phyloP scores from a whole-genome alignment of 64 coral and sea anemone species.

The Pocillopora verrucosa region DNA sequence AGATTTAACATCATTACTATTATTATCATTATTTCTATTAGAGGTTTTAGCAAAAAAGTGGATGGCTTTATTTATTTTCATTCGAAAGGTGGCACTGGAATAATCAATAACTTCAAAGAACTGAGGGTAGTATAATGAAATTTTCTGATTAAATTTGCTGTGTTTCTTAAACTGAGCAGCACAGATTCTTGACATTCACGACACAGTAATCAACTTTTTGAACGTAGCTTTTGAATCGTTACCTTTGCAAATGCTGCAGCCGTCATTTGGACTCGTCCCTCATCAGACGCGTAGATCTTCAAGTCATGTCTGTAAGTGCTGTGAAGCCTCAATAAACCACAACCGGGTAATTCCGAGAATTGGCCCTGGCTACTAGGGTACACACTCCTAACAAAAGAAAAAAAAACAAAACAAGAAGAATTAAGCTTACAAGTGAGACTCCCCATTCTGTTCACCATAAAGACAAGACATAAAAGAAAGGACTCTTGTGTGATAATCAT shows the following conservation, averaged over 20 bases:
- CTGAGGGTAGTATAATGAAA: too few relatives aligned
- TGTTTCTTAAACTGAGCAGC: too few relatives aligned
- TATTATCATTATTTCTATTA: too few relatives aligned
- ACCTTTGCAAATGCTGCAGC: constrained; percentile 99
- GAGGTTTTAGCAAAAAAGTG: too few relatives aligned
- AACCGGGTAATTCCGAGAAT: constrained; percentile 61
- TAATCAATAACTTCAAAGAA: too few relatives aligned
- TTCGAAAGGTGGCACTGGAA: too few relatives aligned
- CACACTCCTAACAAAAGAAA: constrained; percentile 61
- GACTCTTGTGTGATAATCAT: too few relatives aligned
- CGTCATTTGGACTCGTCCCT: constrained; percentile 97
- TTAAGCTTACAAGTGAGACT: too few relatives aligned
- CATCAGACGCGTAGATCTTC: constrained; percentile 98
- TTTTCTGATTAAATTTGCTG: too few relatives aligned
- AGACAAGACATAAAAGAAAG: neutral
- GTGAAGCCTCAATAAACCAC: constrained; percentile 85
- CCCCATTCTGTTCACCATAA: neutral
- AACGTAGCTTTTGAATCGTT: neutral
- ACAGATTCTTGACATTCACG: too few relatives aligned
- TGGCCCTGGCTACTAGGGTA: constrained; percentile 82
- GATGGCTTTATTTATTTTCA: too few relatives aligned
- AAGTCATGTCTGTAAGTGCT: constrained; percentile 98
- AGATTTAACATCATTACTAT: too few relatives aligned
- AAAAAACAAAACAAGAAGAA: neutral
- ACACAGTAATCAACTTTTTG: neutral